Evolutionary conservation across 2,113 vertebrate species (phyloP), one percentile per base, ranked within the genome.

Genomic region (Setophaga coronata): DNA sequence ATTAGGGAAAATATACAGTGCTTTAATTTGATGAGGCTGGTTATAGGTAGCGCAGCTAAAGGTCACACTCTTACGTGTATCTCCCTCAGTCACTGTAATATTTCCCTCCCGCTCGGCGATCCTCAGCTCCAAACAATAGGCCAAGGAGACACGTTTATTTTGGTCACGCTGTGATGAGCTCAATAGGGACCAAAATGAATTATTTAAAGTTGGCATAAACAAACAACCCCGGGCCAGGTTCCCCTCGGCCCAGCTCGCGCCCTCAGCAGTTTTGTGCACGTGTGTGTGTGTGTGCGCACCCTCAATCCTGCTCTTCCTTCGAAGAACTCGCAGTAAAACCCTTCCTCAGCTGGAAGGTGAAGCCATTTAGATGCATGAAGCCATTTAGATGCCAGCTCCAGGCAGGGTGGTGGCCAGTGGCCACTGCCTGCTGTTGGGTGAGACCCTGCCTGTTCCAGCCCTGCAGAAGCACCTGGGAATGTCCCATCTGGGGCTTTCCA

Each of bases 1-100:
- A 99, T 99, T 99, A 99, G 98, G 99, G 99, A 99, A 99, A 99
- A 99, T 99, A 99, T 99, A 99, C 99, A 99, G 99, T 99, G 98
- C 99, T 99, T 99, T 99, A 99, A 99, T 99, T 99, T 99, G 99
- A 99, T 99, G 99, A 99, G 99, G 98, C 99, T 99, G 99, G 98
- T 99, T 99, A 99, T 99, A 99, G 99, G 99, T 99, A 99, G 99
- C 98, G 98, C 98, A 98, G 99, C 98, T 98, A 99, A 99, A 99
- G 99, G 99, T 99, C 99, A 98, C 97, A 97, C 98, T 99, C 98
- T 98, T 98, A 97, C 98, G 99, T 99, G 99, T 98, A 98, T 98
- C 98, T 99, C 98, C 98, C 97, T 98, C 96, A 21, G 97, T 98
- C 98, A 96, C 97, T 90, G 98, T 93, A 98, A 98, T 98, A 98